Base-by-base conservation (phyloP, 2,797 vertebrate genomes). In the Sebastes matsubarae region DNA sequence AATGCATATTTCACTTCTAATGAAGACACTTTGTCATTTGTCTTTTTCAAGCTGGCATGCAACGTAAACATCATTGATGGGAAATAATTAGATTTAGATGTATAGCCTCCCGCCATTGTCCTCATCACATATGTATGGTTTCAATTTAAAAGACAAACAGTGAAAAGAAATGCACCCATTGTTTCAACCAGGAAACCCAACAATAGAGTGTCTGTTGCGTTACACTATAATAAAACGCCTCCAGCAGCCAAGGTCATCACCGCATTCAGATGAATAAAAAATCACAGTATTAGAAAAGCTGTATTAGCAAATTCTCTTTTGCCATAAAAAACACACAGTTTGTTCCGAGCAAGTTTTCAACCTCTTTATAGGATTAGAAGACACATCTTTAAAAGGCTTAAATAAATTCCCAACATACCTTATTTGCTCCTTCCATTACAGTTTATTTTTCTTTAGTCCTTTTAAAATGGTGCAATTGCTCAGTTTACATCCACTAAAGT, bases 351-450 rank as follows among this genome's bases (percentile, higher is more conserved):
- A 66, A 20, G 9, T 29, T 60, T 63, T 63, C 30, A 42, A 36
- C n/a, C 42, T 42, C 3, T 22, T 32, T 2, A 61, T 4, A 11
- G 5, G 60, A 63, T 68, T 67, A 46, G 6, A 58, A 52, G 9
- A 6, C 7, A 52, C 54, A 20, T 55, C 7, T 34, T 13, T 20
- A 16, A 76, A 1, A 38, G 1, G 3, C 34, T 77, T 27, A 27
- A 68, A 29, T 73, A 22, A 42, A 80, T 66, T 46, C 11, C 10
- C 6, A 52, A 88, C 91, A 57, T 94, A 95, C 94, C 94, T 94
- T 89, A 14, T 91, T 68, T 25, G 69, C 85, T 81, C 83, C 89
- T 16, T 88, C 93, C 94, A 95, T 95, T 25, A 46, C 59, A 24
- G 24, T 57, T 76, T 63, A 34, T 76, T 70, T 76, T 50, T 65